Base-by-base conservation (phyloP, 64 coral and sea anemone genomes). In the Hydrozoanthus tunicans region DNA sequence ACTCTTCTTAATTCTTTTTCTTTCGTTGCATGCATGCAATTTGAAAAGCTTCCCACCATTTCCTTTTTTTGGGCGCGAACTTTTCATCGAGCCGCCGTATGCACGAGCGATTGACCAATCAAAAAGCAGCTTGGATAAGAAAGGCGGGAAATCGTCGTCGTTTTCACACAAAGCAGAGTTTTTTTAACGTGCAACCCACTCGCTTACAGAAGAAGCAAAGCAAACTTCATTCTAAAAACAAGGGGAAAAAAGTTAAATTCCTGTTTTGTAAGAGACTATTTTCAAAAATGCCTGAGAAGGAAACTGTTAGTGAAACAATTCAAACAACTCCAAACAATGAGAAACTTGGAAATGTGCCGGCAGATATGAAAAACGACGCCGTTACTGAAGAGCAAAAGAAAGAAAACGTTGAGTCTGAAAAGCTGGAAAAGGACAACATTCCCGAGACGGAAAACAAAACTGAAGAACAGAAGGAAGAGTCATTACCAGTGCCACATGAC, bases 281-380 rank as follows among this genome's bases (percentile, higher is more conserved):
- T 72, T 5, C 20, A 12, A 88, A 88, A 88, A 88, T 88, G 84
- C 84, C 84, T 17, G 84, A 88, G 24, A 88, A 88, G 69, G 84
- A 88, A 88, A 88, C 84, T n/a, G 13, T 88, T 88, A 88, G 84
- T 70, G 84, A 88, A 88, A 88, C 84, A 88, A 88, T 23, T 59
- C 84, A 88, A 25, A 73, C 68, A 53, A 60, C 56, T 15, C 20
- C 68, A 8, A 54, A 15, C 53, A 52, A 73, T 88, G 84, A 70
- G 61, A 88, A 27, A 59, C 70, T 57, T 58, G 67, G 74, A 70
- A 58, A 57, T 17, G 66, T 59, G 53, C 53, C 12, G 6, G 70
- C 73, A 73, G 69, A 74, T 12, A 8, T 15, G 23, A 60, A 88
- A 12, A 86, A 86, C 57, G 83, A 86, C 61, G 24, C 12, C 51